Conservation (phyloP, 2,888 invertebrate genomes). For the Apoderus coryli region DNA sequence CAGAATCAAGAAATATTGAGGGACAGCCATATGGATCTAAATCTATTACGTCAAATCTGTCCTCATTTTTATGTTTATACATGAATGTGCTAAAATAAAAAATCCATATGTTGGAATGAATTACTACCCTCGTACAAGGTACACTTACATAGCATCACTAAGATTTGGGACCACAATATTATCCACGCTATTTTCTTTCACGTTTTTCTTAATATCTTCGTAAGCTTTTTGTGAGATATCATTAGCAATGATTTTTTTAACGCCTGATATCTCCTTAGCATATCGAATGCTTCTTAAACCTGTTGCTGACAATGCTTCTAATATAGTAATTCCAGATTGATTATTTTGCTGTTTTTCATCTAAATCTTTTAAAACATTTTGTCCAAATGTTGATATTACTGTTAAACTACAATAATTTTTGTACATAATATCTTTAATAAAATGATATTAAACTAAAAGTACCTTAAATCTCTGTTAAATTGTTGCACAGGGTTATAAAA, state of each 20-base stretch:
- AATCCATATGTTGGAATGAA: too few species aligned
- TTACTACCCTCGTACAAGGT: too few species aligned
- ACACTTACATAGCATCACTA: constrained; percentile 77
- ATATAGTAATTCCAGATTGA: constrained; percentile 43
- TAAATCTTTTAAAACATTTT: constrained; percentile 27
- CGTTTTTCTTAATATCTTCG: constrained; percentile 70
- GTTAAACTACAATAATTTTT: constrained; percentile 43
- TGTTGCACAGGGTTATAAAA: constrained; percentile 99
- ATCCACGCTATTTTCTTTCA: constrained; percentile 58
- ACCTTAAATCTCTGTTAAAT: constrained; percentile 89
- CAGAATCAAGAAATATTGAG: constrained; percentile 78
- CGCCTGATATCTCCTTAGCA: constrained; percentile 81
- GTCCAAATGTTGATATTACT: constrained; percentile 53
- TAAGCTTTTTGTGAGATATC: constrained; percentile 79
- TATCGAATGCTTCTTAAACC: constrained; percentile 92
- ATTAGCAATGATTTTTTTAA: constrained; percentile 76
- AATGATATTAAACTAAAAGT: constrained; percentile 9
- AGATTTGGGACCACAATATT: constrained; percentile 59
- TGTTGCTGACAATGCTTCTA: constrained; percentile 93
- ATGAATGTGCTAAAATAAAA: constrained; percentile 57
- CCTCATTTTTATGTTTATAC: constrained; percentile 57
- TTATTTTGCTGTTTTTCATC: constrained; percentile 16
- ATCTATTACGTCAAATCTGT: constrained; percentile 81
- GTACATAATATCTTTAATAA: constrained; percentile 2
- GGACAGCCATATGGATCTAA: constrained; percentile 97